Base-by-base conservation (phyloP, 2,888 invertebrate species). In the Eulithis prunata region DNA sequence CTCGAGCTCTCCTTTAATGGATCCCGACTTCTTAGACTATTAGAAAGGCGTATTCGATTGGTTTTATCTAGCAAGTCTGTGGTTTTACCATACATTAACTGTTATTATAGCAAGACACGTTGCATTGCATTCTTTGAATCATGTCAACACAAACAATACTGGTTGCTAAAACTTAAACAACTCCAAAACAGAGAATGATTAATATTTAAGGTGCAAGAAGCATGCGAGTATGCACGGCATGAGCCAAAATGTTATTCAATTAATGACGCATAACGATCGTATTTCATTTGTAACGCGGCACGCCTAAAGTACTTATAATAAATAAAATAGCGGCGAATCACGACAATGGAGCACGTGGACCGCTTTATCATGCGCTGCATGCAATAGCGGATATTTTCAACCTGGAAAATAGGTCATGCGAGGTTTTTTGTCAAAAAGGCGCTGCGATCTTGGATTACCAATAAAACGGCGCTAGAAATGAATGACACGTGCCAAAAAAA, bases 401-500 rank as follows among this genome's bases (percentile, higher is more conserved):
- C 41, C 36, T 43, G 57, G 60, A 60, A 69, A 64, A 66, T 64
- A 46, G 66, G 63, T 56, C 60, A 68, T 32, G 10, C 49, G 32
- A 56, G 36, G 46, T 66, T 58, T 68, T 63, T 45, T 46, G 38
- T 52, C 12, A 43, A 64, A 65, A 71, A 71, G 64, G 69, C 66
- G 63, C 61, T 65, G 61, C 41, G 32, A 71, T 64, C 67, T 70
- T 60, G 61, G 53, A 68, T 71, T 67, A 74, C 52, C 79, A 77
- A 78, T 81, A 78, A 80, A 83, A 79, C 64, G 86, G 87, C 87
- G 85, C 86, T 81, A 80, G 81, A 84, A 83, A 78, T 84, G 82
- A 86, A 84, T 85, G 87, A 83, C 83, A 86, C 75, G 82, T 82
- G 88, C 84, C 84, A 82, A 84, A 84, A 83, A 82, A 81, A 84